A percentile compares a stretch with the other conserved stretches of the same genome.
Evolutionary conservation across 2,797 vertebrate genomes (phyloP).

Genomic region (Podarcis lilfordi): DNA sequence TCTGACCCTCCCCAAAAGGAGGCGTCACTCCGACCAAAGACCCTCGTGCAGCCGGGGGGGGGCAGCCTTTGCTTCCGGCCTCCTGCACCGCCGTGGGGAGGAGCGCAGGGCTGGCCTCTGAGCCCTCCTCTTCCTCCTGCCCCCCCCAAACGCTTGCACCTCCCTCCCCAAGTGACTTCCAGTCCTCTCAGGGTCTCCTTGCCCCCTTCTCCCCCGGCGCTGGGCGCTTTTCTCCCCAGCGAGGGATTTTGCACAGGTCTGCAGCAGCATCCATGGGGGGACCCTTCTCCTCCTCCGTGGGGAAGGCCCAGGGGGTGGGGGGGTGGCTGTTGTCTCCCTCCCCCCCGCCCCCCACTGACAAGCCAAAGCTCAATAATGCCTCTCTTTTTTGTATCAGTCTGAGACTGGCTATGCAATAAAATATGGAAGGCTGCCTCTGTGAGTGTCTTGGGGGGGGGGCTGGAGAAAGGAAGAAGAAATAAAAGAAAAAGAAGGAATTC

Average conservation of each 20-base stretch:
- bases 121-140: accelerated
- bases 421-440: background rate
- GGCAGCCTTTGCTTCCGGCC: background rate
- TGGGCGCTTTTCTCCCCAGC: background rate
- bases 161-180: no score
- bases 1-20: constrained; percentile 72
- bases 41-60: background rate
- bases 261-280: background rate
- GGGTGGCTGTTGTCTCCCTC: background rate
- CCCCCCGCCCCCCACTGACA: background rate
- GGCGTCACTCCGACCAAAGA: background rate
- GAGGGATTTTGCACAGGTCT: background rate
- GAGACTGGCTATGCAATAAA: background rate
- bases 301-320: background rate
- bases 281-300: background rate
- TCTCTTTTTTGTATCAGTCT: background rate
- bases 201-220: background rate
- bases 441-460: no score
- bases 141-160: background rate
- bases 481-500: no score
- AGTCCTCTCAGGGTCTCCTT: background rate
- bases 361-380: constrained; percentile 16
- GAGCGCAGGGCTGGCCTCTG: background rate
- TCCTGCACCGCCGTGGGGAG: no score
- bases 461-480: no score